A percentile compares a stretch with the other conserved stretches of the same genome.
These are phyloP conservation scores for Coptodon rendalli DNA, from an alignment of 2,113 vertebrate genomes.

Conservation along the genomic window DNA sequence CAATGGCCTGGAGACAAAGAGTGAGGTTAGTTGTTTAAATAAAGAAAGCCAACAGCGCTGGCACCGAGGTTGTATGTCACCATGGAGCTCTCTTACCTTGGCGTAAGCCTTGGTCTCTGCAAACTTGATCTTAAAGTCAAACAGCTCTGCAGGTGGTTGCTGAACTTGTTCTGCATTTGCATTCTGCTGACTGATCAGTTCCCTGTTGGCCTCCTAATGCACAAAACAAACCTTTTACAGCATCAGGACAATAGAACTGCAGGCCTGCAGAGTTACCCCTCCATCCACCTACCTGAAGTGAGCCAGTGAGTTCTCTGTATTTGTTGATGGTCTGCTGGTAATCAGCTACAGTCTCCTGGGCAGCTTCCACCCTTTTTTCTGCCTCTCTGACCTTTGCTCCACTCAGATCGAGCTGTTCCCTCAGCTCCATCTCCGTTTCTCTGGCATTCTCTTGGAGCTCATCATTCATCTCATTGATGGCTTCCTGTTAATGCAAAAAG, in stretches of 20 bases:
- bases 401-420: slow-evolving; percentile 90
- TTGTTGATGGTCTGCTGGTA: slow-evolving; percentile 97
- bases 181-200: slow-evolving; percentile 89
- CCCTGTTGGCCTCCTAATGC: slow-evolving; percentile 85
- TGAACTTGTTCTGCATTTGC: slow-evolving; percentile 84
- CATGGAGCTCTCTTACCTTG: slow-evolving; percentile 74
- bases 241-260: not conserved
- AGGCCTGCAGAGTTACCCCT: not conserved
- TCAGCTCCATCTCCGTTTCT: slow-evolving; percentile 94
- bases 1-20: slow-evolving; percentile 80
- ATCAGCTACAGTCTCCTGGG: slow-evolving; percentile 92
- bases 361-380: slow-evolving; percentile 88
- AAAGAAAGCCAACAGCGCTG: not conserved
- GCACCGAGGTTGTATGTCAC: not conserved
- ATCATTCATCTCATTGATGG: slow-evolving; percentile 98
- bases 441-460: slow-evolving; percentile 95
- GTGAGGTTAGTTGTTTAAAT: not conserved
- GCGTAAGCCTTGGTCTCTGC: slow-evolving; percentile 96
- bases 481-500: slow-evolving; percentile 73
- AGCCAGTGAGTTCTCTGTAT: slow-evolving; percentile 86
- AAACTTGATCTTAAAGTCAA: slow-evolving; percentile 99
- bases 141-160: slow-evolving; percentile 86
- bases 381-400: slow-evolving; percentile 80
- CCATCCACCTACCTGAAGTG: slow-evolving; percentile 79
- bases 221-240: not conserved